phyloP scores from a whole-genome alignment of 2,888 invertebrate species.

The Machimus atricapillus region DNA sequence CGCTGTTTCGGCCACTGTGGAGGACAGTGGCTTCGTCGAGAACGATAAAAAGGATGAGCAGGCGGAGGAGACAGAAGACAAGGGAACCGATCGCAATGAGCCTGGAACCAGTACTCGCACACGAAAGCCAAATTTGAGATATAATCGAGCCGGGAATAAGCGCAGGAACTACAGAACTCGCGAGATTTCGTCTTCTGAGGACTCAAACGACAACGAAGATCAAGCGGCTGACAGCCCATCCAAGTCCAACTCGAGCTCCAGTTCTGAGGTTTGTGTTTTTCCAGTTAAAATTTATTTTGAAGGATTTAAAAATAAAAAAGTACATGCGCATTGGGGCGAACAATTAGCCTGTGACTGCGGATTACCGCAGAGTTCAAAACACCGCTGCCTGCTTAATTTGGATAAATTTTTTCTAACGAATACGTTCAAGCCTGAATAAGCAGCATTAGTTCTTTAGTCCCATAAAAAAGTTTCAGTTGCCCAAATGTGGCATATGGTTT shows the following conservation, averaged over 20 bases:
- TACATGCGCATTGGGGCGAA: neutral
- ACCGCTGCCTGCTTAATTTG: neutral
- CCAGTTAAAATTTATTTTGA: neutral
- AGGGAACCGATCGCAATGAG: neutral
- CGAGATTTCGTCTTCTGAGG: conserved; percentile 46
- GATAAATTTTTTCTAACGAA: neutral
- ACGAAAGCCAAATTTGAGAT: conserved; percentile 26
- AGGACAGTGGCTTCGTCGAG: conserved; percentile 10
- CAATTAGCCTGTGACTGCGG: neutral
- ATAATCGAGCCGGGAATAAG: neutral
- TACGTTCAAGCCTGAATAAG: too few relatives aligned
- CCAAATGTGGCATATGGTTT: too few relatives aligned
- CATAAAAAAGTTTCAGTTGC: too few relatives aligned
- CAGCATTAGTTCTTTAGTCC: too few relatives aligned
- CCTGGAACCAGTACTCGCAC: conserved; percentile 39
- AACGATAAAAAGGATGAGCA: conserved; percentile 14
- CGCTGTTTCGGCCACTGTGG: neutral
- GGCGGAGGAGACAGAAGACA: neutral
- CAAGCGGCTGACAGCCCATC: neutral
- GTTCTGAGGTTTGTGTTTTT: conserved; percentile 10
- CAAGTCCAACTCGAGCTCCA: neutral
- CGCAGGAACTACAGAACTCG: conserved; percentile 48
- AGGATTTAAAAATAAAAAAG: neutral
- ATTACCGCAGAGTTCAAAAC: neutral
- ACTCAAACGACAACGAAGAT: conserved; percentile 22